Evolutionary conservation across 2,113 vertebrate genomes (phyloP).

Genomic region (Pelvicachromis taeniatus): DNA sequence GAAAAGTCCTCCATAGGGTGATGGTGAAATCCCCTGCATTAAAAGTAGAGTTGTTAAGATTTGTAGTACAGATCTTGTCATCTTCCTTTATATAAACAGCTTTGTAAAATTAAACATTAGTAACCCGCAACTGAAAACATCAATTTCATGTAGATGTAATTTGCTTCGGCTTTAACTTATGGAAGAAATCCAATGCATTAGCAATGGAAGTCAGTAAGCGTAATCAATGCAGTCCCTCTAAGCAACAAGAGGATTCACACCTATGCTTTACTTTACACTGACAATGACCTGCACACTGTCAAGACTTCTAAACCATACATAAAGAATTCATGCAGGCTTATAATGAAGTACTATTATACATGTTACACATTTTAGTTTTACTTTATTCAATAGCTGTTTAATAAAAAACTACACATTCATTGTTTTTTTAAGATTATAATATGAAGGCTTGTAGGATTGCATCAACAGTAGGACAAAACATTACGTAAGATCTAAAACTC

Average conservation of each 20-base stretch:
- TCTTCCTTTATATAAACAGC: neutral
- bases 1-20: slow-evolving; percentile 86
- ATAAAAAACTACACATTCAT: neutral
- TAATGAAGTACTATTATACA: neutral
- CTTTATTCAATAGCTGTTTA: neutral
- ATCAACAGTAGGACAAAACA: neutral
- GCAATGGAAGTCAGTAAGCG: neutral
- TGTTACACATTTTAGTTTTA: neutral
- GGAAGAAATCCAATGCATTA: neutral
- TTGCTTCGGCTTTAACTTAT: neutral
- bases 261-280: neutral
- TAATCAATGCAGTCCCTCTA: neutral
- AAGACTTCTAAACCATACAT: neutral
- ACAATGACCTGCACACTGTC: neutral
- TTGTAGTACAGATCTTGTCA: neutral
- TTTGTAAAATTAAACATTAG: neutral
- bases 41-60: neutral
- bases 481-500: neutral
- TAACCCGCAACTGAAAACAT: neutral
- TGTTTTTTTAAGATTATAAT: neutral
- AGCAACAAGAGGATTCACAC: neutral
- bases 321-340: neutral
- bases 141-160: neutral
- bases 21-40: slow-evolving; percentile 86
- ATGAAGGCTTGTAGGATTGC: neutral